Evolutionary conservation across 2,113 vertebrate species (phyloP).

Genomic region (Labeo catla): DNA sequence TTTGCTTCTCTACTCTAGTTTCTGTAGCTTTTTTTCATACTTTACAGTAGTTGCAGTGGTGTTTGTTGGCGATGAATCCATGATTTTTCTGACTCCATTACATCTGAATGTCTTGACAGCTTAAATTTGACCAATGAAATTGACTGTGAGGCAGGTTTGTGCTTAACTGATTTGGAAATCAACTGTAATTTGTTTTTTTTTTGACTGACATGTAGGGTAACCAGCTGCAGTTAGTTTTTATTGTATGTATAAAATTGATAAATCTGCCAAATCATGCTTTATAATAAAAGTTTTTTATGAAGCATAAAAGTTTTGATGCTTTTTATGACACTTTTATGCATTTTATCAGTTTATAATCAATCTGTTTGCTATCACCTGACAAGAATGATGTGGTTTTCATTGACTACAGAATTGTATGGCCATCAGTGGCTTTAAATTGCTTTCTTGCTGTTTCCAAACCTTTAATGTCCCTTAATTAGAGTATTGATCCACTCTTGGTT

Average conservation of each 20-base stretch:
- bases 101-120: not conserved
- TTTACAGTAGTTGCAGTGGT: not conserved
- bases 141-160: not conserved
- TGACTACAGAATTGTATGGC: not conserved
- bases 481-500: constrained; percentile 17
- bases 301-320: too few relatives aligned
- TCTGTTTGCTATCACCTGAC: not conserved
- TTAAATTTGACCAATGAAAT: constrained; percentile 2
- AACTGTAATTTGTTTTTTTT: not conserved
- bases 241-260: not conserved
- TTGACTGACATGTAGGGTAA: not conserved
- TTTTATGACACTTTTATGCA: not conserved
- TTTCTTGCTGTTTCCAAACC: constrained; percentile 1
- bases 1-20: not conserved
- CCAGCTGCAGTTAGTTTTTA: not conserved
- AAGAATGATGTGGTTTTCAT: not conserved
- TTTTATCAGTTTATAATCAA: not conserved
- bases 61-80: not conserved
- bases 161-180: not conserved
- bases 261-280: not conserved
- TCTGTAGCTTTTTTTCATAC: not conserved
- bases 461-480: constrained; percentile 36
- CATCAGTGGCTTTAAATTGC: not conserved
- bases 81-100: not conserved
- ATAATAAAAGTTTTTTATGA: not conserved